Base-by-base conservation (phyloP, 1,140 invertebrate genomes). In the Trypoxylus dichotomus region DNA sequence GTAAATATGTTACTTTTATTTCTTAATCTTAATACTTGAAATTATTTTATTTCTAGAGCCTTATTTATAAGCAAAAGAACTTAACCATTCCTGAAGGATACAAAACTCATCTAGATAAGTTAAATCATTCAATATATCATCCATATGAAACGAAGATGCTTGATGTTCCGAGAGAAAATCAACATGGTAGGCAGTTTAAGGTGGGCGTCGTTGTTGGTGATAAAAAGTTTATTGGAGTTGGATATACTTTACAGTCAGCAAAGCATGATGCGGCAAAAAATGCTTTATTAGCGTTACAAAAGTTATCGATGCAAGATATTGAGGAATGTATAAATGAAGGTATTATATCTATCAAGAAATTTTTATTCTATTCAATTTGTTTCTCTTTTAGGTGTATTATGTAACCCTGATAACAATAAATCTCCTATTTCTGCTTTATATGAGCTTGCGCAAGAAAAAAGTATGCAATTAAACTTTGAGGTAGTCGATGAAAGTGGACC, bases 231-330 rank as follows among this genome's bases (percentile, higher is more conserved):
- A 76, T 76, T 79, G 83, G 81, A 10, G 60, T 78, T 74, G 82
- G 79, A 24, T 80, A 80, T 76, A 81, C 82, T 15, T 78, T 83
- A 8, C 79, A 84, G 77, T 75, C 78, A 19, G 83, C 83, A 13
- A 82, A 79, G 73, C 83, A 84, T 79, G 79, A 83, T 74, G 83
- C 83, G 11, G 83, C 83, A 15, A 21, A 29, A 19, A 81, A 83
- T 54, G 83, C 83, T n/a, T 27, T 84, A 0, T 77, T 79, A 72
- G 75, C 58, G 60, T 79, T 83, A 74, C 77, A 77, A 21, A 27
- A 79, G 71, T 54, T 74, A 7, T 76, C 78, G 25, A 63, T 80
- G 19, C 47, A 77, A 76, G n/a, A 77, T 15, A 68, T 63, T 37
- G 79, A 81, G 43, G 13, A 73, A 25, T 82, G 81, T 76, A 43